These are phyloP conservation scores for Trypoxylon attenuatum DNA, from an alignment of 2,888 invertebrate genomes.

Conservation along the genomic window DNA sequence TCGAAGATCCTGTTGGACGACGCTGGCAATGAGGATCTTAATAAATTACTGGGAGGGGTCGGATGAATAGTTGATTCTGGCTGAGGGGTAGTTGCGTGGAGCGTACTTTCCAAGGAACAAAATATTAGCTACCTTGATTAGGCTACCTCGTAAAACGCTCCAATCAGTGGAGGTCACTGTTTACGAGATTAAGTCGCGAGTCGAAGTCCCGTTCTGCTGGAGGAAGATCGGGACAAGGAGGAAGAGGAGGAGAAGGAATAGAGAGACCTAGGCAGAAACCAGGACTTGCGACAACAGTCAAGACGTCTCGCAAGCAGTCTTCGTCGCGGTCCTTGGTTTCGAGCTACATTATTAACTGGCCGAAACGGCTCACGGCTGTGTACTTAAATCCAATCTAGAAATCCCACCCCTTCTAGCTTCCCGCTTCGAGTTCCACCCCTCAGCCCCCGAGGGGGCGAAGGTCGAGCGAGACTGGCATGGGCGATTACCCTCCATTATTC, in stretches of 20 bases:
- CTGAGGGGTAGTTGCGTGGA: slow-evolving; percentile 2
- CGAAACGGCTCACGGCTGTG: slow-evolving; percentile 68
- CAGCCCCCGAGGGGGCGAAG: slow-evolving; percentile 47
- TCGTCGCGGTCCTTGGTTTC: slow-evolving; percentile 54
- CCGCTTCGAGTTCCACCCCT: slow-evolving; percentile 35
- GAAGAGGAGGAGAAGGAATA: no score
- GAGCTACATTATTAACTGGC: slow-evolving; percentile 69
- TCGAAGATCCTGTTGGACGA: no score
- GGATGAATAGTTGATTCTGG: slow-evolving; percentile 28
- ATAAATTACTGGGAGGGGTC: slow-evolving; percentile 48
- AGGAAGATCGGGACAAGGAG: no score
- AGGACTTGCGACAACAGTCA: slow-evolving; percentile 36
- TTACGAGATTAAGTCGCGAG: background rate
- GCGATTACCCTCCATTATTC: slow-evolving; percentile 72
- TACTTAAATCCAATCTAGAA: slow-evolving; percentile 70
- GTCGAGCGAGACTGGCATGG: slow-evolving; percentile 62
- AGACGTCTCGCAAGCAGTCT: slow-evolving; percentile 41
- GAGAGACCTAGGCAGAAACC: slow-evolving; percentile 29
- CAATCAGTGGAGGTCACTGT: background rate
- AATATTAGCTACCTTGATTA: no score
- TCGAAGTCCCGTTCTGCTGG: no score
- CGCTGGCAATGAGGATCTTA: slow-evolving; percentile 54
- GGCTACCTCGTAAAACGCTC: background rate
- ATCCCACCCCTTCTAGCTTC: slow-evolving; percentile 60
- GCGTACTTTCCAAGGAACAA: background rate